These are phyloP conservation scores for Grantiella picta DNA, from an alignment of 2,113 vertebrate species.

Conservation along the genomic window DNA sequence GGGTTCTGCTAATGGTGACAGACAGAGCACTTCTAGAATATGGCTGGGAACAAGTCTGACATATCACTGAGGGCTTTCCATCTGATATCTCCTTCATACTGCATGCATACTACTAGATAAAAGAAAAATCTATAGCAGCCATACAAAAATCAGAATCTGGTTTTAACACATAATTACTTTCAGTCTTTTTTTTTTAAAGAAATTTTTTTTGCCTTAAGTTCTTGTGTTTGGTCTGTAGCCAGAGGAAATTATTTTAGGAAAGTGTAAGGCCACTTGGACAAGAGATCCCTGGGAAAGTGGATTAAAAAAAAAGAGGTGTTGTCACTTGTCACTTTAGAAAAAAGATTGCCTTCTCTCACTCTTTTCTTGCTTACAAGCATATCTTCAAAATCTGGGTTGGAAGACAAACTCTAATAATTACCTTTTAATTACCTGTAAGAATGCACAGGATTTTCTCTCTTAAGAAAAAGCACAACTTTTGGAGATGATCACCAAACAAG, in stretches of 20 bases:
- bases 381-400: background rate
- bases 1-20: background rate
- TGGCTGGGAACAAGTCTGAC: background rate
- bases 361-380: background rate
- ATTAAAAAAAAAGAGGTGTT: background rate
- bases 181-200: background rate
- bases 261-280: slow-evolving; percentile 40
- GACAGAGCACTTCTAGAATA: background rate
- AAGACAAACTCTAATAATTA: background rate
- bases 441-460: background rate
- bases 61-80: background rate
- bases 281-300: slow-evolving; percentile 54
- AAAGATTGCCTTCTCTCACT: background rate
- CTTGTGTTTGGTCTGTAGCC: slow-evolving; percentile 32
- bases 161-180: background rate
- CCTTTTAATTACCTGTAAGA: background rate
- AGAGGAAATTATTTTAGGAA: slow-evolving; percentile 61
- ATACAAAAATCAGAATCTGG: background rate
- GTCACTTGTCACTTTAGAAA: slow-evolving; percentile 34
- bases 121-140: background rate
- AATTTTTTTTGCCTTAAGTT: background rate
- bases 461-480: background rate
- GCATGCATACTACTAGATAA: background rate
- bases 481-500: background rate
- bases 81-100: background rate